phyloP scores from a whole-genome alignment of 2,113 vertebrate species.

The Carlito syrichta region DNA sequence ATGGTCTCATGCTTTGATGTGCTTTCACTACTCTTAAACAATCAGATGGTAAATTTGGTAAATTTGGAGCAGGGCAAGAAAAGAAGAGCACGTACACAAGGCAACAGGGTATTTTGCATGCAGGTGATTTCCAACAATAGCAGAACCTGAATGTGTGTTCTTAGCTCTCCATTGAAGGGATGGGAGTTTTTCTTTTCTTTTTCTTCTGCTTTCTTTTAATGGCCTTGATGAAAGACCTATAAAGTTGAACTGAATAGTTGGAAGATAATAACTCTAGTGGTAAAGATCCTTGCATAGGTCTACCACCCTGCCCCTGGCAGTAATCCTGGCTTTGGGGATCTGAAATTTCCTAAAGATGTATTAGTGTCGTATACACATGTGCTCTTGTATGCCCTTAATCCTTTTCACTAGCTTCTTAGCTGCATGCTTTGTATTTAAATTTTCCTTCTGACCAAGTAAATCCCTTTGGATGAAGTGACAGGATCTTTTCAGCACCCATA shows the following conservation, averaged over 20 bases:
- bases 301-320: conserved; percentile 85
- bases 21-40: conserved; percentile 35
- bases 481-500: conserved; percentile 94
- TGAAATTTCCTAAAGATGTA: conserved; percentile 94
- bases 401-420: conserved; percentile 90
- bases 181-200: not conserved
- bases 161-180: conserved; percentile 53
- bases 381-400: conserved; percentile 91
- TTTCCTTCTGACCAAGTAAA: conserved; percentile 93
- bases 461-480: conserved; percentile 97
- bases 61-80: not conserved
- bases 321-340: conserved; percentile 92
- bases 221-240: conserved; percentile 82
- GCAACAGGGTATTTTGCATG: conserved; percentile 47
- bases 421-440: conserved; percentile 91
- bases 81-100: not conserved
- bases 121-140: conserved; percentile 70
- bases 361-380: conserved; percentile 95
- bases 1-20: not conserved
- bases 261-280: conserved; percentile 83
- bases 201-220: not conserved
- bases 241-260: conserved; percentile 86
- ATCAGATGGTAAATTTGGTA: not conserved
- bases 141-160: conserved; percentile 61
- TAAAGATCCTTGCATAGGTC: conserved; percentile 80